Evolutionary conservation across 2,797 vertebrate species (phyloP).

Genomic region (Enteromius afrohamiltoni): DNA sequence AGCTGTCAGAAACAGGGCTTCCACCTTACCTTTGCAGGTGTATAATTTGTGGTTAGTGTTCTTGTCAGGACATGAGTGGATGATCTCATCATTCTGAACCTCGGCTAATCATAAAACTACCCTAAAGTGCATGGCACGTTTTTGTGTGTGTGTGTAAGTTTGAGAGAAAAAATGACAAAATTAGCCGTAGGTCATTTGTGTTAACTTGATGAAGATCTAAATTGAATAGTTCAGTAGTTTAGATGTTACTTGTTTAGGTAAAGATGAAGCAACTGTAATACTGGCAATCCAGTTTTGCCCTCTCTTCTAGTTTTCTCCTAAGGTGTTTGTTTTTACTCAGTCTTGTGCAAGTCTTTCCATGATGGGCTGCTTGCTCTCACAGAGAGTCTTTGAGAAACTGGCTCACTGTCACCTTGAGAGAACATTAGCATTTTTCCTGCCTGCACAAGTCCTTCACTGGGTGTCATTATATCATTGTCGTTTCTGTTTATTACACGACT

Average conservation of each 20-base stretch:
- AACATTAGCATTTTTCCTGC: conserved; percentile 49
- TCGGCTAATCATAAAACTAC: conserved; percentile 20
- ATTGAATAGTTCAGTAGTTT: not conserved
- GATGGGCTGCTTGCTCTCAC: conserved; percentile 41
- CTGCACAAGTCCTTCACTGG: conserved; percentile 51
- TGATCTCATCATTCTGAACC: conserved; percentile 58
- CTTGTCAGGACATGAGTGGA: conserved; percentile 54
- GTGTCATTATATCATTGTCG: conserved; percentile 32
- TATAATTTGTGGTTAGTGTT: conserved; percentile 34
- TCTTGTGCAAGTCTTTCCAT: conserved; percentile 27
- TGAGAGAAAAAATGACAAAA: not conserved
- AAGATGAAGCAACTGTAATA: not conserved
- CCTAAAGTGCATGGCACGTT: not conserved
- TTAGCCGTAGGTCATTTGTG: not conserved
- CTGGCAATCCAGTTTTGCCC: conserved; percentile 27
- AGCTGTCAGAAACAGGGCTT: conserved; percentile 13
- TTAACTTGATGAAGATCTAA: not conserved
- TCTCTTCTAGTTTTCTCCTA: conserved; percentile 28
- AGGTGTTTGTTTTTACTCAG: conserved; percentile 41
- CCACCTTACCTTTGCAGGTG: conserved; percentile 34
- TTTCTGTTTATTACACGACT: conserved; percentile 41
- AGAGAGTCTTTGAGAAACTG: conserved; percentile 42
- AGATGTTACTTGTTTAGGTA: not conserved
- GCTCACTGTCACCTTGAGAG: conserved; percentile 44
- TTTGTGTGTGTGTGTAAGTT: not conserved